These are phyloP conservation scores for Drosophila tani DNA, from an alignment of 1,140 invertebrate genomes.

Conservation along the genomic window DNA sequence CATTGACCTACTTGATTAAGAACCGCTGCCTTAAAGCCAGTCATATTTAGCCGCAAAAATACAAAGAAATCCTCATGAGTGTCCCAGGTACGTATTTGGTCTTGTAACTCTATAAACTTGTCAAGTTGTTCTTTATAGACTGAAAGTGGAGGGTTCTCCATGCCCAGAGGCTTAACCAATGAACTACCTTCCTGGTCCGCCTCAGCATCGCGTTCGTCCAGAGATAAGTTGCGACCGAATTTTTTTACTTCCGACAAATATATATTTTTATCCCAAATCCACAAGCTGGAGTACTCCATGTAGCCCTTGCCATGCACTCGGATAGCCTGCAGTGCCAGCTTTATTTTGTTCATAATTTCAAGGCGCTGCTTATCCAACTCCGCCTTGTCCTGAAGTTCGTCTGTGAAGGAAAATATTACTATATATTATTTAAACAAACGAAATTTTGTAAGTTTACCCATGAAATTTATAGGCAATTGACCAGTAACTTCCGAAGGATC, in stretches of 20 bases:
- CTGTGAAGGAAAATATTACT: slow-evolving; percentile 12
- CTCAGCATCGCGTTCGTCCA: slow-evolving; percentile 86
- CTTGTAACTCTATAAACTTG: slow-evolving; percentile 68
- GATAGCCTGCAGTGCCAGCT: slow-evolving; percentile 58
- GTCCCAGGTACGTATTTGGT: slow-evolving; percentile 62
- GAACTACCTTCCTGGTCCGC: slow-evolving; percentile 52
- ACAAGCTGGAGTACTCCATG: slow-evolving; percentile 87
- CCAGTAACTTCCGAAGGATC: slow-evolving; percentile 49
- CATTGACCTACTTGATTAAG: slow-evolving; percentile 89
- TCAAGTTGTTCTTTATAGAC: slow-evolving; percentile 74
- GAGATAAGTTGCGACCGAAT: slow-evolving; percentile 87
- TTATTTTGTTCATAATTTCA: slow-evolving; percentile 66
- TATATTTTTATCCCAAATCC: slow-evolving; percentile 88
- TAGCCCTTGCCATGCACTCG: slow-evolving; percentile 55
- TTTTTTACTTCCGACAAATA: slow-evolving; percentile 89
- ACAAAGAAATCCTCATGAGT: slow-evolving; percentile 85
- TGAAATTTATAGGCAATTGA: slow-evolving; percentile 22
- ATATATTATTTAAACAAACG: not conserved
- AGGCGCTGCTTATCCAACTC: slow-evolving; percentile 53
- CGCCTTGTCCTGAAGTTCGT: slow-evolving; percentile 52
- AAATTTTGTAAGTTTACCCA: slow-evolving; percentile 25
- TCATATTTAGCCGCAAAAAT: slow-evolving; percentile 89
- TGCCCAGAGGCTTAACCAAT: slow-evolving; percentile 54
- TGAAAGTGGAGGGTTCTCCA: slow-evolving; percentile 54
- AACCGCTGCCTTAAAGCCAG: slow-evolving; percentile 89